Evolutionary conservation across 23 tunicate genomes (phyloP).

Genomic region (Halocynthia aurantium): DNA sequence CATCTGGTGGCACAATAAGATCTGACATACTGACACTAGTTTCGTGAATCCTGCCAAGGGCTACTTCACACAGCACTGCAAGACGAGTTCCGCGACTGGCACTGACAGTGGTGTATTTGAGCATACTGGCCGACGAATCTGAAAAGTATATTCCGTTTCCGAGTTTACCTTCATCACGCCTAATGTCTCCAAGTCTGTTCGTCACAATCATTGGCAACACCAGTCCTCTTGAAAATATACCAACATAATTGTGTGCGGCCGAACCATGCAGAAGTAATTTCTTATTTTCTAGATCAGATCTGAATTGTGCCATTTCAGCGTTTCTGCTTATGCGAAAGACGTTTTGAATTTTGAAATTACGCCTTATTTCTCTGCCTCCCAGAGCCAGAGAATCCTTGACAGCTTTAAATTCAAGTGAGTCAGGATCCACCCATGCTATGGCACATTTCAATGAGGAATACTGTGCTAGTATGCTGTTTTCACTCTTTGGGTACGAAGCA

Average conservation of each 20-base stretch:
- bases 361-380: background rate
- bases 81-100: constrained; percentile 43
- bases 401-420: constrained; percentile 8
- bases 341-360: constrained; percentile 27
- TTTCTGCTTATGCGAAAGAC: constrained; percentile 40
- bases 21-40: constrained; percentile 13
- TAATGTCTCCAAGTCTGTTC: constrained; percentile 44
- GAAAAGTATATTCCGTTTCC: constrained; percentile 73
- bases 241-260: constrained; percentile 47
- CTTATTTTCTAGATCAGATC: constrained; percentile 15
- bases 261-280: constrained; percentile 68
- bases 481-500: background rate
- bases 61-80: constrained; percentile 58
- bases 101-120: background rate
- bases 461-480: background rate
- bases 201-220: constrained; percentile 59
- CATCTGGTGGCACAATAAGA: constrained; percentile 46
- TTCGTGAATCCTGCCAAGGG: constrained; percentile 45
- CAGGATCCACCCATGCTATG: constrained; percentile 22
- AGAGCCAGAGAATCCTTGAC: constrained; percentile 21
- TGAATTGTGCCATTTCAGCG: constrained; percentile 41
- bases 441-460: constrained; percentile 51
- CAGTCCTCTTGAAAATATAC: constrained; percentile 72
- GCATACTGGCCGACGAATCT: constrained; percentile 35
- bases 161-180: constrained; percentile 67